Percentiles rank a stretch among this genome's conserved stretches.
phyloP scores from a whole-genome alignment of 2,888 invertebrate species.

The Dasysyrphus tricinctus region DNA sequence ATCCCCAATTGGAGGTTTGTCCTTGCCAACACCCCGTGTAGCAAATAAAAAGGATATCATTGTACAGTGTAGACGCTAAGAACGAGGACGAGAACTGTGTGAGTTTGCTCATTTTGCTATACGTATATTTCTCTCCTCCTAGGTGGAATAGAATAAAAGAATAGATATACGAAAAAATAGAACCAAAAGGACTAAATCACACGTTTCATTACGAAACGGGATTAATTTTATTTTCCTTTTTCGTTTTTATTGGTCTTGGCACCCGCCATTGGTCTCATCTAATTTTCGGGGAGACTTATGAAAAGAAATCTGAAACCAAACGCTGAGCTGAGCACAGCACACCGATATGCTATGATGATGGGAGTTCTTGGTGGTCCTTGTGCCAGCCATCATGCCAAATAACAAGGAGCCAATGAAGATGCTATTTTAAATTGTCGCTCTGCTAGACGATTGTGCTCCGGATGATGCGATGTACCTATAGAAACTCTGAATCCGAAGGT shows the following conservation, averaged over 20 bases:
- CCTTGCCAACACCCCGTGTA: conserved; percentile 75
- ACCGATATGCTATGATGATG: conserved; percentile 28
- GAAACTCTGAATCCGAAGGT: conserved; percentile 57
- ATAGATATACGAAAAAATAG: conserved; percentile 23
- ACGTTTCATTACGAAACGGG: conserved; percentile 74
- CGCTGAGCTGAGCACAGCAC: neutral
- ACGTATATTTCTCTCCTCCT: conserved; percentile 23
- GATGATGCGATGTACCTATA: conserved; percentile 20
- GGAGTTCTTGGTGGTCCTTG: conserved; percentile 17
- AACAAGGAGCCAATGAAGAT: conserved; percentile 68
- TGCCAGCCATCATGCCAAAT: conserved; percentile 37
- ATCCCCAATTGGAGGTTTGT: conserved; percentile 73
- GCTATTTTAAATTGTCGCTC: conserved; percentile 70
- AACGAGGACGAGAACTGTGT: neutral
- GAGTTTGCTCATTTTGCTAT: conserved; percentile 41
- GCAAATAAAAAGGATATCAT: conserved; percentile 73
- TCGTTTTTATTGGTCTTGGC: conserved; percentile 73
- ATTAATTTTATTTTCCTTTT: conserved; percentile 75
- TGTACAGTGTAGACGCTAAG: conserved; percentile 15
- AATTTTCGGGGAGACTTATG: conserved; percentile 66
- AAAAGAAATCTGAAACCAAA: conserved; percentile 63
- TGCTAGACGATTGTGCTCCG: conserved; percentile 35
- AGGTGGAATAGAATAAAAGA: conserved; percentile 60
- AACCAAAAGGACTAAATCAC: conserved; percentile 69
- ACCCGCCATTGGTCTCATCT: conserved; percentile 75